phyloP scores from a whole-genome alignment of 1,140 invertebrate species.

The Danaus plexippus region DNA sequence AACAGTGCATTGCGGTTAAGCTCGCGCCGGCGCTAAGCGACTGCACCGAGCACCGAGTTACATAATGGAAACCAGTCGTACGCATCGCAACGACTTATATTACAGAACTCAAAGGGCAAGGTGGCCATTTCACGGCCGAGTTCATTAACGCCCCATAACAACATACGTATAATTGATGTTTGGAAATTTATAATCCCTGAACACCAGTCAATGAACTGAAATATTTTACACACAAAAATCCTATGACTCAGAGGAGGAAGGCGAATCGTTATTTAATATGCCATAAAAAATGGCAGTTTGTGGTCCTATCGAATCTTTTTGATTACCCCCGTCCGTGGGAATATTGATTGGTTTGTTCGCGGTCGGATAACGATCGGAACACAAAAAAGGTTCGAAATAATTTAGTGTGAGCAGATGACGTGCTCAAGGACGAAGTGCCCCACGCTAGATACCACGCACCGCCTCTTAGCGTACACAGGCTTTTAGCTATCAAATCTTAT shows the following conservation, averaged over 20 bases:
- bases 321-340: constrained; percentile 54
- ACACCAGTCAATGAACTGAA: too few species aligned
- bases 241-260: constrained; percentile 6
- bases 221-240: not conserved
- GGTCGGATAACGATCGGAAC: constrained; percentile 59
- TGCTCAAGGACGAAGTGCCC: constrained; percentile 45
- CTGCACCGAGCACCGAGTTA: constrained; percentile 15
- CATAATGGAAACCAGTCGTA: constrained; percentile 55
- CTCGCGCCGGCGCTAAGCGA: constrained; percentile 16
- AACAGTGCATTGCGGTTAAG: constrained; percentile 11
- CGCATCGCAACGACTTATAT: constrained; percentile 28
- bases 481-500: constrained; percentile 64
- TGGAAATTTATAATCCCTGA: too few species aligned
- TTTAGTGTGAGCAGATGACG: constrained; percentile 42
- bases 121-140: constrained; percentile 28
- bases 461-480: constrained; percentile 36
- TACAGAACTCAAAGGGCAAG: constrained; percentile 36
- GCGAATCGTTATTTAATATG: constrained; percentile 14
- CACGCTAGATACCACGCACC: constrained; percentile 23
- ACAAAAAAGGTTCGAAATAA: constrained; percentile 65
- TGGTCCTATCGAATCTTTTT: constrained; percentile 46
- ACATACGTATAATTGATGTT: too few species aligned
- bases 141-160: not conserved
- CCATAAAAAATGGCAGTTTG: constrained; percentile 50
- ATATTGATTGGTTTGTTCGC: constrained; percentile 54